Conservation (phyloP, 2,797 vertebrate species). For the Acipenser transmontanus region DNA sequence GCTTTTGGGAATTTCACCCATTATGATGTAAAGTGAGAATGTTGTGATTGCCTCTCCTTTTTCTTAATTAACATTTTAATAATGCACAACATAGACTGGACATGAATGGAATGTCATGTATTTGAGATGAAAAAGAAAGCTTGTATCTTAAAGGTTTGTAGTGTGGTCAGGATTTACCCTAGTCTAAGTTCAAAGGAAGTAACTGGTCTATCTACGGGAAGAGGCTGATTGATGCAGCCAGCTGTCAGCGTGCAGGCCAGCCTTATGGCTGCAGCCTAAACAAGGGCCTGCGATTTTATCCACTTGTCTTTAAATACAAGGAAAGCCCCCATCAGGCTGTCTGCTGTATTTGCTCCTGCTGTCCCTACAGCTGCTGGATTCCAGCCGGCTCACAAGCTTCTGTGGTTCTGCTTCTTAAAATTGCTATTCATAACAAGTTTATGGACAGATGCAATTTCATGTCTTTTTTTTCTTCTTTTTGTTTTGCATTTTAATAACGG, state of each 20-base stretch:
- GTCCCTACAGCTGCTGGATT: slow-evolving; percentile 70
- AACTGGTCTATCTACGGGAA: background rate
- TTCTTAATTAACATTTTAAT: too few species aligned
- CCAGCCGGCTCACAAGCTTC: slow-evolving; percentile 64
- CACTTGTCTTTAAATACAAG: slow-evolving; percentile 48
- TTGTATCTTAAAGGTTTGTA: too few species aligned
- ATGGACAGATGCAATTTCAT: background rate
- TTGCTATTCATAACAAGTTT: slow-evolving; percentile 65
- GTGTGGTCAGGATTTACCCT: too few species aligned
- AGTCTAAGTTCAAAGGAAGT: background rate
- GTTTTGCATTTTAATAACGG: too few species aligned
- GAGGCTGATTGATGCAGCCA: background rate
- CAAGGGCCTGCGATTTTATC: slow-evolving; percentile 47
- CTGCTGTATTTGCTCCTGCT: slow-evolving; percentile 57
- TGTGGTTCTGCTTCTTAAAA: slow-evolving; percentile 51
- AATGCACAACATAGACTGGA: too few species aligned
- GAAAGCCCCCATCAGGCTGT: slow-evolving; percentile 39
- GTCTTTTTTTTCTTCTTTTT: background rate
- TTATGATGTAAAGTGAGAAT: too few species aligned
- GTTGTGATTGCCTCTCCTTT: too few species aligned
- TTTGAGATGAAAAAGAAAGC: too few species aligned
- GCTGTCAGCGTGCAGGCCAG: background rate
- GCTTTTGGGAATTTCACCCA: too few species aligned
- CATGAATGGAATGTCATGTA: too few species aligned
- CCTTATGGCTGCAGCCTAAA: slow-evolving; percentile 22